These are phyloP conservation scores for Enteromius thamalakanensis DNA, from an alignment of 2,797 vertebrate species.

Conservation along the genomic window DNA sequence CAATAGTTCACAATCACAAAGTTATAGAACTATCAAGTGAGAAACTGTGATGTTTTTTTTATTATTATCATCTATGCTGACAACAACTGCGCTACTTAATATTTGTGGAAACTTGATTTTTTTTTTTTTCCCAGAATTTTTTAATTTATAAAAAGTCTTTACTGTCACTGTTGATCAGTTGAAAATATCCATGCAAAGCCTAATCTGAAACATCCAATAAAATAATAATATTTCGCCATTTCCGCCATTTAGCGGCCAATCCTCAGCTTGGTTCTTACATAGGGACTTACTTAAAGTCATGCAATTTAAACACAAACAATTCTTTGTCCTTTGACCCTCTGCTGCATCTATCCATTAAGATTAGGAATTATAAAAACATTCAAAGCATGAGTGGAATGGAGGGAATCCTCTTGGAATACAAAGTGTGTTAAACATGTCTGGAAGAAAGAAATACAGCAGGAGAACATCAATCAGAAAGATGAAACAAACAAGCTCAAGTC, in stretches of 20 bases:
- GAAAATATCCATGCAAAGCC: background rate
- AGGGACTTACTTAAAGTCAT: slow-evolving; percentile 70
- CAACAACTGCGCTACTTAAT: background rate
- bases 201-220: background rate
- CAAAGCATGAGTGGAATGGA: slow-evolving; percentile 68
- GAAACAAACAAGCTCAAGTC: background rate
- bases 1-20: background rate
- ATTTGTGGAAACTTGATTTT: background rate
- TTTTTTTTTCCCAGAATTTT: background rate
- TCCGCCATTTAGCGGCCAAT: slow-evolving; percentile 63
- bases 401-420: slow-evolving; percentile 44
- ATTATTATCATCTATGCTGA: background rate
- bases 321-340: slow-evolving; percentile 66
- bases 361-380: slow-evolving; percentile 62
- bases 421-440: slow-evolving; percentile 42
- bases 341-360: slow-evolving; percentile 60
- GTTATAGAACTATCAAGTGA: background rate
- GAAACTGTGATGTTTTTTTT: background rate
- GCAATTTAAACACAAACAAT: slow-evolving; percentile 68
- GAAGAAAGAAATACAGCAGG: background rate
- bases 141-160: background rate
- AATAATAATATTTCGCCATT: background rate
- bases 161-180: background rate
- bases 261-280: slow-evolving; percentile 66
- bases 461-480: background rate